phyloP scores from a whole-genome alignment of 2,888 invertebrate genomes.

The Catonia carolina region DNA sequence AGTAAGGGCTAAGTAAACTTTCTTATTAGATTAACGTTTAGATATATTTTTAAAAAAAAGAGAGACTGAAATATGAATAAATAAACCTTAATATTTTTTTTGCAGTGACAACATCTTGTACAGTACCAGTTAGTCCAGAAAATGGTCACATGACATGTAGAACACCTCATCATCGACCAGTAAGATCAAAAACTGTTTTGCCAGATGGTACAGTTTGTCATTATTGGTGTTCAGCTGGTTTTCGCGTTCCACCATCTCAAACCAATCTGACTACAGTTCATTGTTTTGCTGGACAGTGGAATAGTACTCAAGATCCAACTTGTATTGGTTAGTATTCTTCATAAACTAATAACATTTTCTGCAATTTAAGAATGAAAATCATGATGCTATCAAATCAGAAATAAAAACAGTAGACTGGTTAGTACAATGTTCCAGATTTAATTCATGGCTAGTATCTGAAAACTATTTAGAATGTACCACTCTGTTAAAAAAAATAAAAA shows the following conservation, averaged over 20 bases:
- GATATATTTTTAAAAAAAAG: too few species aligned
- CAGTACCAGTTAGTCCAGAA: constrained; percentile 13
- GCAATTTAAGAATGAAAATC: neutral
- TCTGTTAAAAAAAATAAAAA: too few species aligned
- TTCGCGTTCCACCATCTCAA: constrained; percentile 13
- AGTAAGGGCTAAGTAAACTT: too few species aligned
- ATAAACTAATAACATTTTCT: neutral
- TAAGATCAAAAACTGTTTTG: constrained; percentile 8
- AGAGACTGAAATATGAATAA: too few species aligned
- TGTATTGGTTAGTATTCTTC: constrained; percentile 23
- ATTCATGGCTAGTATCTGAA: too few species aligned
- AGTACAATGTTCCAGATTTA: too few species aligned
- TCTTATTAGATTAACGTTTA: too few species aligned
- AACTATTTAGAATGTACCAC: too few species aligned
- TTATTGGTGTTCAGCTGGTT: constrained; percentile 19
- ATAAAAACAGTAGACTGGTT: neutral
- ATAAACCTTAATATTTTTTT: neutral
- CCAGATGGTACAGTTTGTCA: constrained; percentile 23
- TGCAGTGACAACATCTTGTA: constrained; percentile 20
- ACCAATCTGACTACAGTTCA: neutral
- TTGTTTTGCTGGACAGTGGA: constrained; percentile 22
- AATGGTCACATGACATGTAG: constrained; percentile 21
- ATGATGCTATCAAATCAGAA: neutral
- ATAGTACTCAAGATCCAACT: constrained; percentile 19
- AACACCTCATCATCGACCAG: constrained; percentile 18